Conservation (phyloP, 2,888 invertebrate genomes). For the Clepsis dumicolana region DNA sequence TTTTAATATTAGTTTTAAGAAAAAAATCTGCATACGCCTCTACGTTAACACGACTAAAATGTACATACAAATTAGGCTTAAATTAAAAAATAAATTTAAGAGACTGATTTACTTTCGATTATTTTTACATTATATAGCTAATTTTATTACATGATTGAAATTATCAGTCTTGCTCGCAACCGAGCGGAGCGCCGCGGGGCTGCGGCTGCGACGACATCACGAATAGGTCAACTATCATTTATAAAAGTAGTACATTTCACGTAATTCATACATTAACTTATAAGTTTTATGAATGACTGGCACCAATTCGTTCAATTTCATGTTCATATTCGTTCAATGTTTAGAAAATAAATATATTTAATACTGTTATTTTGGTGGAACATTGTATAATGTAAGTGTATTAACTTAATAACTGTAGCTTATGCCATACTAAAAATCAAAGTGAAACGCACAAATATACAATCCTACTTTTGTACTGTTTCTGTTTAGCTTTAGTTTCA, state of each 20-base stretch:
- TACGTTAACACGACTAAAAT: conserved; percentile 52
- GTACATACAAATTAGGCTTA: conserved; percentile 76
- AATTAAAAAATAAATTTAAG: conserved; percentile 74
- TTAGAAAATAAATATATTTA: conserved; percentile 2
- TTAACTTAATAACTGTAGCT: conserved; percentile 8
- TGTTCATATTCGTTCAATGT: neutral
- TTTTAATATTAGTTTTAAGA: conserved; percentile 16
- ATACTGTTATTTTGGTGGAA: neutral
- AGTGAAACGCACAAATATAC: conserved; percentile 19
- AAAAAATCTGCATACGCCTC: conserved; percentile 20
- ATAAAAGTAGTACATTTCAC: neutral
- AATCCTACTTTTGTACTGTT: conserved; percentile 51
- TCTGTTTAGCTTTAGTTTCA: conserved; percentile 34
- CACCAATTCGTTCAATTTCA: neutral
- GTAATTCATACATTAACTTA: neutral
- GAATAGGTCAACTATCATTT: neutral
- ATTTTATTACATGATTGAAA: conserved; percentile 7
- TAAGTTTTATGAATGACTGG: neutral
- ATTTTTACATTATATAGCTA: conserved; percentile 49
- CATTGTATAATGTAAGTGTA: conserved; percentile 15
- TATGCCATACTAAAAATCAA: conserved; percentile 31
- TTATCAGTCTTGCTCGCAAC: neutral
- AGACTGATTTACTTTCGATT: conserved; percentile 82
- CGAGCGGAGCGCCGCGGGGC: neutral
- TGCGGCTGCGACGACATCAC: neutral